Evolutionary conservation across 2,888 invertebrate genomes (phyloP).

Genomic region (Hartigia nigra): DNA sequence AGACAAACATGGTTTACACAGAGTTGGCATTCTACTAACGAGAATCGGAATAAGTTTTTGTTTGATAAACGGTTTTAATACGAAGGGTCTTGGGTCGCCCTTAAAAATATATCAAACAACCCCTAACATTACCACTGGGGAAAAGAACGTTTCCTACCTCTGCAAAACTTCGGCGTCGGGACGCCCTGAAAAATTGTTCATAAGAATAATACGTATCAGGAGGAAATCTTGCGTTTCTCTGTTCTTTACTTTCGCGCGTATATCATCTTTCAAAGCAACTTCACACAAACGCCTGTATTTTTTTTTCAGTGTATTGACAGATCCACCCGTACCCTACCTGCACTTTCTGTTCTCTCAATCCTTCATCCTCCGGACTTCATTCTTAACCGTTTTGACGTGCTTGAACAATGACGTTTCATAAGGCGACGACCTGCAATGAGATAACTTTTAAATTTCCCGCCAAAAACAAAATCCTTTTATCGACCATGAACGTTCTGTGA

Average conservation of each 20-base stretch:
- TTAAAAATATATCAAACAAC: not conserved
- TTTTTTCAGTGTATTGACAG: not conserved
- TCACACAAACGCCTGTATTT: not conserved
- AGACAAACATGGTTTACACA: not conserved
- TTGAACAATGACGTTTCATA: not conserved
- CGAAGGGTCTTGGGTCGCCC: not conserved
- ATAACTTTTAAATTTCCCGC: not conserved
- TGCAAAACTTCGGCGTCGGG: not conserved
- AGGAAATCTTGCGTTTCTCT: not conserved
- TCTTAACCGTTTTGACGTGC: not conserved
- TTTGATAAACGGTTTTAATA: not conserved
- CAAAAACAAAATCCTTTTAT: not conserved
- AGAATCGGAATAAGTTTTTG: not conserved
- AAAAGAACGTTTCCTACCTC: not conserved
- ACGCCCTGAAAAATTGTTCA: not conserved
- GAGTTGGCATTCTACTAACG: not conserved
- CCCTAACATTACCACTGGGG: not conserved
- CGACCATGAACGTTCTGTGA: not conserved
- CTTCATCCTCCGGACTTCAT: not conserved
- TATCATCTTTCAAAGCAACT: not conserved
- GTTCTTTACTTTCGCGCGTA: not conserved
- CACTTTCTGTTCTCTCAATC: not conserved
- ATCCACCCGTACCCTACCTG: not conserved
- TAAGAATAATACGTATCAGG: not conserved
- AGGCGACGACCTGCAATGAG: not conserved